Percentiles rank a stretch among this genome's conserved stretches.
phyloP scores from a whole-genome alignment of 1,140 invertebrate species.

The Papilio helenus region DNA sequence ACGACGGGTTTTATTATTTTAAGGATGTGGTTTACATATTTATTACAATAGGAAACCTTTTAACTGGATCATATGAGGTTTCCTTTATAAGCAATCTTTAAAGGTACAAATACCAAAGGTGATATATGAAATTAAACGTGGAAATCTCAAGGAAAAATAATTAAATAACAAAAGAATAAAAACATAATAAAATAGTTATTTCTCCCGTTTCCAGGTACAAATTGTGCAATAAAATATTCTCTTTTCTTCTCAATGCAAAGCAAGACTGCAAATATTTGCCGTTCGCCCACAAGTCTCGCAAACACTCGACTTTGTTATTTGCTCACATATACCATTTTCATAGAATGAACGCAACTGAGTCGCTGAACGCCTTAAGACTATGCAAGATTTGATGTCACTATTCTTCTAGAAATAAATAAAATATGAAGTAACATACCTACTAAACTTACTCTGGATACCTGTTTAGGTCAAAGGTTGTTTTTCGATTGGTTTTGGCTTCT shows the following conservation, averaged over 20 bases:
- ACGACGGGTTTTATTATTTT: not conserved
- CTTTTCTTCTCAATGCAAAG: constrained; percentile 23
- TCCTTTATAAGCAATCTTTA: not conserved
- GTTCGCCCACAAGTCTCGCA: constrained; percentile 1
- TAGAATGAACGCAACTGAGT: not conserved
- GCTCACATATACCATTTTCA: not conserved
- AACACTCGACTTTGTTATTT: constrained; percentile 30
- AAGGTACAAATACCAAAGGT: not conserved
- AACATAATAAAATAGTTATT: not conserved
- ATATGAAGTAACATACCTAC: not conserved
- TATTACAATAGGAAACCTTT: constrained; percentile 27
- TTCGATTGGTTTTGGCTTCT: not conserved
- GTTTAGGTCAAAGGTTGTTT: not conserved
- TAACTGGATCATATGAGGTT: not conserved
- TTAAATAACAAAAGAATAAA: not conserved
- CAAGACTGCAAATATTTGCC: constrained; percentile 9
- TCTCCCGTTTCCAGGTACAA: not conserved
- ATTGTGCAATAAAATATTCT: constrained; percentile 15
- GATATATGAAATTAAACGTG: not conserved
- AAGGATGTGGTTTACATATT: constrained; percentile 25
- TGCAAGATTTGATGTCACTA: not conserved
- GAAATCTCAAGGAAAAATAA: not conserved
- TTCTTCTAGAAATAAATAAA: not conserved
- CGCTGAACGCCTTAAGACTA: not conserved
- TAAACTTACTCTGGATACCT: not conserved